A percentile compares a stretch with the other conserved stretches of the same genome.
Conservation (phyloP, 2,888 invertebrate genomes). For the Elegia similella region DNA sequence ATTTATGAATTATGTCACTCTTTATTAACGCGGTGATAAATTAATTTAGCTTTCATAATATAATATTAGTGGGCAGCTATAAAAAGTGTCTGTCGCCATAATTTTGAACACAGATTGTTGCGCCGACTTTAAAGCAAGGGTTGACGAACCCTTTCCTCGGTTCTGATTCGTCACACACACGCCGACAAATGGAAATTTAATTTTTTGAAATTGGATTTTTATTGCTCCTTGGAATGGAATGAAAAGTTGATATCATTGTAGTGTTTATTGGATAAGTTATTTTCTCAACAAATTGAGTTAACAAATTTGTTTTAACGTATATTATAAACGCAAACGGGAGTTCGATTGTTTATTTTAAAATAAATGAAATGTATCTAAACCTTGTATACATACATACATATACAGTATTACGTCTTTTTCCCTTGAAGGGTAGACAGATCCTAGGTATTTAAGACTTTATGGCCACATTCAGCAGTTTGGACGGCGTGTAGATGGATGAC, state of each 20-base stretch:
- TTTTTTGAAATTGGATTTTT: constrained; percentile 76
- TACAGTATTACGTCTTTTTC: too few species aligned
- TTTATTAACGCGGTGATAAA: constrained; percentile 67
- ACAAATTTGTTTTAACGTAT: too few species aligned
- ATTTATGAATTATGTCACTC: constrained; percentile 56
- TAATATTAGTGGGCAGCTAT: constrained; percentile 60
- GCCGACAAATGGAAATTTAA: constrained; percentile 73
- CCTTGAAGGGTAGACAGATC: too few species aligned
- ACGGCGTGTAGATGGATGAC: too few species aligned
- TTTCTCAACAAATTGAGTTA: neutral
- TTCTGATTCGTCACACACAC: constrained; percentile 76
- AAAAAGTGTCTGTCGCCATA: constrained; percentile 74
- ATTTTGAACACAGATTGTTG: constrained; percentile 77
- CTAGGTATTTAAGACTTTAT: too few species aligned
- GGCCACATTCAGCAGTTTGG: too few species aligned
- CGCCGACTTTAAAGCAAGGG: constrained; percentile 63
- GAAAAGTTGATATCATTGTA: constrained; percentile 39
- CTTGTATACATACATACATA: too few species aligned
- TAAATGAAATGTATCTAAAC: too few species aligned
- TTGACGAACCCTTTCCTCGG: constrained; percentile 64
- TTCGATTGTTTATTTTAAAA: too few species aligned
- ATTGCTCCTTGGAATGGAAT: constrained; percentile 57
- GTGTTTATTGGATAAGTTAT: neutral
- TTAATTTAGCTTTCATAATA: constrained; percentile 68
- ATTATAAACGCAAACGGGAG: too few species aligned